phyloP scores from a whole-genome alignment of 2,113 vertebrate genomes.

The Rhombomys opimus region DNA sequence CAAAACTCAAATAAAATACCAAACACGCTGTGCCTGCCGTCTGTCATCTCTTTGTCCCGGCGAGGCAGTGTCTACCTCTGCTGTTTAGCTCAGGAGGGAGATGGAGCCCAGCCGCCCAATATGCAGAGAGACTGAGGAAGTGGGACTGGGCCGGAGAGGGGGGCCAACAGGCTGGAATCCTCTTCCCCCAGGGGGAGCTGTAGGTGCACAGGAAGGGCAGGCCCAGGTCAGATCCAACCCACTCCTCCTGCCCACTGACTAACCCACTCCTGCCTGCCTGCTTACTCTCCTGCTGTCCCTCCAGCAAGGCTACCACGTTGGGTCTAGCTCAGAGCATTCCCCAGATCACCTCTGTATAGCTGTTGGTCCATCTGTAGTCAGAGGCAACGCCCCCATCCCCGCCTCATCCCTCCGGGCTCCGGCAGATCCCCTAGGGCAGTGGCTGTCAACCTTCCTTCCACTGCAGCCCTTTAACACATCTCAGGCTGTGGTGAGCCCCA shows the following conservation, averaged over 20 bases:
- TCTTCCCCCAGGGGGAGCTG: slow-evolving; percentile 75
- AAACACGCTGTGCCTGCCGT: slow-evolving; percentile 19
- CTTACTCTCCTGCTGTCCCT: background rate
- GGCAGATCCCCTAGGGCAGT: background rate
- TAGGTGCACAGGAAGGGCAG: slow-evolving; percentile 42
- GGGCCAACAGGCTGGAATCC: slow-evolving; percentile 68
- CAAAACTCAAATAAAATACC: slow-evolving; percentile 62
- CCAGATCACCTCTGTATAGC: background rate
- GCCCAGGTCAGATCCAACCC: background rate
- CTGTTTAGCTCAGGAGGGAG: slow-evolving; percentile 76
- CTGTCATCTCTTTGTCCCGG: background rate
- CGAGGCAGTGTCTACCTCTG: slow-evolving; percentile 1
- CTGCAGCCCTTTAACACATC: background rate
- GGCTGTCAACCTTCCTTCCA: background rate
- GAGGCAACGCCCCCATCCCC: background rate
- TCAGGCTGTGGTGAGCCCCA: background rate
- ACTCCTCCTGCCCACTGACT: background rate
- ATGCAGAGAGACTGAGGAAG: slow-evolving; percentile 76
- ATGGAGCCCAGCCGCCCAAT: slow-evolving; percentile 76
- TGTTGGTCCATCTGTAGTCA: background rate
- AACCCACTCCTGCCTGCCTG: background rate
- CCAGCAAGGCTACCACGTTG: background rate
- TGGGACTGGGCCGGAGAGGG: slow-evolving; percentile 57
- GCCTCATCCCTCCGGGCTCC: background rate
- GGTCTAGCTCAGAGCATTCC: background rate